phyloP scores from a whole-genome alignment of 2,113 vertebrate genomes.

The Urocolius indicus region DNA sequence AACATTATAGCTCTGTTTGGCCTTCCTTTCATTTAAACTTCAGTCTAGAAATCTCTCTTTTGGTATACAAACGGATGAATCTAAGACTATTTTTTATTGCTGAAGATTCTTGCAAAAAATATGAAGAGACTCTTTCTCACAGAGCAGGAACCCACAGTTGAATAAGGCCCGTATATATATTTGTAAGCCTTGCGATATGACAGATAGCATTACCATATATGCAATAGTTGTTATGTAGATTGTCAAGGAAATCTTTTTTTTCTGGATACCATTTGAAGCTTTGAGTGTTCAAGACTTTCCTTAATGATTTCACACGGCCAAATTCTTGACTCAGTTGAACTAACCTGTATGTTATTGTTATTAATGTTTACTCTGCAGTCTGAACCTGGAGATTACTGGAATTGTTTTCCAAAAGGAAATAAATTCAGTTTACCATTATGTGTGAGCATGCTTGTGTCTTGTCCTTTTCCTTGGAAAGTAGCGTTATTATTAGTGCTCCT shows the following conservation, averaged over 20 bases:
- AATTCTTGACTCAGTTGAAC: conserved; percentile 91
- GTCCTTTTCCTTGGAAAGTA: conserved; percentile 71
- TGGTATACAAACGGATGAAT: conserved; percentile 78
- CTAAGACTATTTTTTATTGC: conserved; percentile 83
- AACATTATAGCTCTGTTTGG: conserved; percentile 70
- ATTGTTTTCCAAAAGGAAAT: conserved; percentile 88
- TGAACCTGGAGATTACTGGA: conserved; percentile 99
- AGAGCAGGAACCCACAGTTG: conserved; percentile 77
- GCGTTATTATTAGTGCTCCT: background rate
- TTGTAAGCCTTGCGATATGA: conserved; percentile 87
- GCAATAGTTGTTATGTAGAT: conserved; percentile 96
- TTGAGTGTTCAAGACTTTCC: conserved; percentile 88
- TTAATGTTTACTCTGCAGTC: conserved; percentile 98
- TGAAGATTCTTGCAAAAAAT: conserved; percentile 78
- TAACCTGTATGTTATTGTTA: conserved; percentile 98
- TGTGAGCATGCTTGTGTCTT: conserved; percentile 73
- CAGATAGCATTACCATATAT: conserved; percentile 94
- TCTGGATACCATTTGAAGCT: conserved; percentile 89
- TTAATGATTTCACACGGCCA: conserved; percentile 88
- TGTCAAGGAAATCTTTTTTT: conserved; percentile 83
- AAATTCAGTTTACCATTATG: conserved; percentile 90
- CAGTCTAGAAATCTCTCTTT: conserved; percentile 80
- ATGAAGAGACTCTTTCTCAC: conserved; percentile 72
- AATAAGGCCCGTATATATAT: conserved; percentile 87
- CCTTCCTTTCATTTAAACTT: conserved; percentile 78